These are phyloP conservation scores for Garrulus glandarius DNA, from an alignment of 2,797 vertebrate species.

Conservation along the genomic window DNA sequence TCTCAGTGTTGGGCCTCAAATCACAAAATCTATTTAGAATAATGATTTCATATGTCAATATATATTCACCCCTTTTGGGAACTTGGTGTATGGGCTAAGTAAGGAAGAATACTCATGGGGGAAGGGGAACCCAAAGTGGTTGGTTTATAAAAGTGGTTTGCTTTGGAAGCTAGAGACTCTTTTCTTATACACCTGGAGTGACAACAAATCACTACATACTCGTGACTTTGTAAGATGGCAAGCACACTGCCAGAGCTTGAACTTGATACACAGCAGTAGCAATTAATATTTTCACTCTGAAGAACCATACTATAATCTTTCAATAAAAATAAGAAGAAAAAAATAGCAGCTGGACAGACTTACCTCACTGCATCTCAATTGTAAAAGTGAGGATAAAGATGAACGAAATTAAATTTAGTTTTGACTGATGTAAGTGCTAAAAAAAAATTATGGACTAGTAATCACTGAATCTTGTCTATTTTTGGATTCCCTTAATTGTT, in stretches of 20 bases:
- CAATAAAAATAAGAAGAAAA: neutral
- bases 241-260: neutral
- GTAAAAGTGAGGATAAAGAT: neutral
- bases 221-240: neutral
- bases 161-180: neutral
- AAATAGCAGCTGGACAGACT: neutral
- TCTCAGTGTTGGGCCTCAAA: constrained; percentile 16
- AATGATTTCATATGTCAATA: neutral
- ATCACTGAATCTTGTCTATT: neutral
- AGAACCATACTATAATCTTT: neutral
- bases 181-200: neutral
- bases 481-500: neutral
- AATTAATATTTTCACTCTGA: neutral
- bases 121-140: neutral
- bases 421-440: neutral
- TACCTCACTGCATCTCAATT: neutral
- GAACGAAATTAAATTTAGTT: neutral
- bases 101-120: neutral
- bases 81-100: neutral
- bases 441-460: neutral
- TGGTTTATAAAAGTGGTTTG: neutral
- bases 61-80: neutral
- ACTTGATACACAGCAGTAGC: neutral
- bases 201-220: neutral
- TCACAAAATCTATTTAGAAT: constrained; percentile 53